Evolutionary conservation across 2,113 vertebrate species (phyloP).

Genomic region (Podiceps cristatus): DNA sequence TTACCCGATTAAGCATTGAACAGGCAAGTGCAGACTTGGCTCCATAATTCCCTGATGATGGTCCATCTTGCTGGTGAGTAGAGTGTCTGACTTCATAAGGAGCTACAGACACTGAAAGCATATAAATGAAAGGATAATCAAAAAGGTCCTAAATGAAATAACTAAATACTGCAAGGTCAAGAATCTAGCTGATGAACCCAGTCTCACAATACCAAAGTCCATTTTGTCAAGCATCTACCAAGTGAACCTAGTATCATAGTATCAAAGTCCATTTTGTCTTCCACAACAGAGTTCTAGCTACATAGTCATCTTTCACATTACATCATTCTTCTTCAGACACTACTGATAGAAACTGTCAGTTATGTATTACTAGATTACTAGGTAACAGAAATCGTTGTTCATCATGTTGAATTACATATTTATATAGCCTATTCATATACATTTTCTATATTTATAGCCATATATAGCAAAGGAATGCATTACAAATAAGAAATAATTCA

Average conservation of each 20-base stretch:
- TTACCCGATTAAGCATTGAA: slow-evolving; percentile 83
- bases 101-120: slow-evolving; percentile 70
- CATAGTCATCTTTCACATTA: not conserved
- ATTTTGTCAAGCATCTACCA: not conserved
- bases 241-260: not conserved
- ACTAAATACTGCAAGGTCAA: not conserved
- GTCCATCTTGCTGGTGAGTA: slow-evolving; percentile 79
- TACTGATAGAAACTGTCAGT: not conserved
- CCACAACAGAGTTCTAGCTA: not conserved
- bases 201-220: not conserved
- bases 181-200: not conserved
- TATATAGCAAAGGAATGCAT: not conserved
- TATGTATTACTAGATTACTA: not conserved
- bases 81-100: slow-evolving; percentile 82
- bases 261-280: not conserved
- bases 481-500: not conserved
- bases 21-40: slow-evolving; percentile 75
- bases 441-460: not conserved
- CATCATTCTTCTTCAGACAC: not conserved
- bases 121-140: not conserved
- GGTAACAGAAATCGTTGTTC: not conserved
- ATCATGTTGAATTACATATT: not conserved
- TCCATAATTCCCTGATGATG: slow-evolving; percentile 80
- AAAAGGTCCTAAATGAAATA: not conserved
- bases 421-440: not conserved